Base-by-base conservation (phyloP, 2,113 vertebrate species). In the Tautogolabrus adspersus region DNA sequence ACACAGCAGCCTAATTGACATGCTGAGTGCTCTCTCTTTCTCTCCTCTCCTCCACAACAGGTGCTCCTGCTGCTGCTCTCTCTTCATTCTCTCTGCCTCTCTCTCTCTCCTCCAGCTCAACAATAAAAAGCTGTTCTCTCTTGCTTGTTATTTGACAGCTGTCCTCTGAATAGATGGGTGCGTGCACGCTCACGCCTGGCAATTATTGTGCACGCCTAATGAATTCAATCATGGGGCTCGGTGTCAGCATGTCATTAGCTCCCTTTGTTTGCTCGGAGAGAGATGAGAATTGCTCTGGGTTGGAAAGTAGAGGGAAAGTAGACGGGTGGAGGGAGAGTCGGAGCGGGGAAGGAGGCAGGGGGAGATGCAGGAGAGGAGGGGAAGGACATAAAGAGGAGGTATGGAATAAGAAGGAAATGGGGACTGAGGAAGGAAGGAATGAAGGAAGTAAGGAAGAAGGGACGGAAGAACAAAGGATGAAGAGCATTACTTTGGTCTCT, bases 161-260 rank as follows among this genome's bases (percentile, higher is more conserved):
- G 92, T 91, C 89, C 81, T 85, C 79, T 93, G 91, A 92, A 92
- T 91, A 88, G 89, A 87, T 19, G 86, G 76, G 42, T 66, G 81
- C 66, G 81, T 76, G 87, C 92, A 73, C 85, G 79, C 81, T 85
- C 79, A 51, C 75, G 87, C 75, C 69, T 67, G 82, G 81, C 90
- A 93, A 93, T 93, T 93, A 92, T 79, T 86, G 91, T 74, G 84
- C 91, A 89, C 87, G 91, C 77, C 84, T 91, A 91, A 91, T 92
- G 91, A 92, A 93, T 91, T 88, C 91, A 91, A 91, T 92, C 91
- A 92, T 81, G 65, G 64, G 87, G 90, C 88, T 93, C 91, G 44
- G 89, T 91, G 89, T 92, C 92, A 90, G 89, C 83, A 67, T 85
- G 88, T 91, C 84, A 92, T 93, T 92, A 92, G 84, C 89, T 87